Evolutionary conservation across 2,888 invertebrate species (phyloP), one percentile per base, ranked within the genome.

Genomic region (Synergus laeviventris): DNA sequence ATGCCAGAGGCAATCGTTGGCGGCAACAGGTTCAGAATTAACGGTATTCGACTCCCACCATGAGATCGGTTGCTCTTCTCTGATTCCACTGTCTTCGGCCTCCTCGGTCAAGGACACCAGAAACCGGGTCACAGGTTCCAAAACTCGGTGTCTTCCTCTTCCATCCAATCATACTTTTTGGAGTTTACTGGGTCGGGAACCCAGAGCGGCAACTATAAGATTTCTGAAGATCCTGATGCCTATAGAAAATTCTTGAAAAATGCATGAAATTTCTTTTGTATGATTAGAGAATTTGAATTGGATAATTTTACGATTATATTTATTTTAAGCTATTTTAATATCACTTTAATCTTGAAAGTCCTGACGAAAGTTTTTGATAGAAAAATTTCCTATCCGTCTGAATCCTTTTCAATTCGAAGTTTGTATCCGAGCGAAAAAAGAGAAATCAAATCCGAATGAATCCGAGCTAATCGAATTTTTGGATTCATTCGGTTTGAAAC

Each of bases 91-190:
- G 84, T 84, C 86, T 84, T 83, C 61, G 81, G 84, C 81, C 84
- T 85, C 85, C 87, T 88, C 89, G 89, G 89, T 89, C 89, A 89
- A 89, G 89, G 89, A 89, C 89, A 89, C 85, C 76, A 75, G 80
- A 80, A 89, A 89, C 83, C 83, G 83, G 89, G 89, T 88, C 89
- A 87, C 81, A 80, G 82, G 84, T 82, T 79, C 77, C 85, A 76
- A 80, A 83, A 84, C 78, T 66, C 73, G 49, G 42, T 75, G 75
- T 76, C 75, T 62, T 76, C 42, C 70, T 70, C 56, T 74, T 75
- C 73, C 42, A 16, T 74, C 75, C 61, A 76, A 76, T 60, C 70
- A 49, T 31, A 18, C 36, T n/a, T 62, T 38, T 62, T 38, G 9
- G 62, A 62, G 38, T 36, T 62, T 36, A 62, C 62, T 62, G 62